phyloP scores from a whole-genome alignment of 2,888 invertebrate species.

The Encarsia formosa region DNA sequence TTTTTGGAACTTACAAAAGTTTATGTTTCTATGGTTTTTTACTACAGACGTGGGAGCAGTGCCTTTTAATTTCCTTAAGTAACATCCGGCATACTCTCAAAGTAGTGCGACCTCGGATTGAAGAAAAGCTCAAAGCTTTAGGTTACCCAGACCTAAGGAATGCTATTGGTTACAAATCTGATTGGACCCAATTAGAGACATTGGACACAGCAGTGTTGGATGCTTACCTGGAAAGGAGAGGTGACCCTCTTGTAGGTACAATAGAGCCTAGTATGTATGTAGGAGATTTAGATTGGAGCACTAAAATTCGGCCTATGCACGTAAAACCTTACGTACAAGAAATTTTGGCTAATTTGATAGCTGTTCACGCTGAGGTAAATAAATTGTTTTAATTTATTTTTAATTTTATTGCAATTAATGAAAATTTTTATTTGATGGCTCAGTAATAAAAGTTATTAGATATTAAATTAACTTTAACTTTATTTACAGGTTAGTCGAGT shows the following conservation, averaged over 20 bases:
- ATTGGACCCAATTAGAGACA: conserved; percentile 60
- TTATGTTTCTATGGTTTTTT: neutral
- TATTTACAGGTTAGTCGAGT: conserved; percentile 70
- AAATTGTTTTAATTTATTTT: neutral
- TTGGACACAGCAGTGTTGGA: conserved; percentile 68
- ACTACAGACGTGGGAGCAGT: conserved; percentile 70
- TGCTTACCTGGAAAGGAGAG: conserved; percentile 82
- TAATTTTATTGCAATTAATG: neutral
- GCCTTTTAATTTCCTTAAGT: conserved; percentile 79
- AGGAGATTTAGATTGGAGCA: conserved; percentile 82
- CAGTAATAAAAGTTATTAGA: too few relatives aligned
- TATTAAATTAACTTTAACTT: too few relatives aligned
- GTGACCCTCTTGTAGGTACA: conserved; percentile 91
- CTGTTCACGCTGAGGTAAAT: conserved; percentile 70
- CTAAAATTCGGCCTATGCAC: conserved; percentile 70
- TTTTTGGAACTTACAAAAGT: too few relatives aligned
- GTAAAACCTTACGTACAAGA: conserved; percentile 86
- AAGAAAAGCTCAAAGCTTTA: conserved; percentile 61
- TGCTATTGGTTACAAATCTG: conserved; percentile 48
- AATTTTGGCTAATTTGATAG: conserved; percentile 76
- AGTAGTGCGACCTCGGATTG: conserved; percentile 67
- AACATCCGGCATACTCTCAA: conserved; percentile 83
- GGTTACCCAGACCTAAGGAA: conserved; percentile 64
- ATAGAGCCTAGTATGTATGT: conserved; percentile 95
- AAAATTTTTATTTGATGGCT: too few relatives aligned